phyloP scores from a whole-genome alignment of 2,888 invertebrate genomes.

The Amiota communis region DNA sequence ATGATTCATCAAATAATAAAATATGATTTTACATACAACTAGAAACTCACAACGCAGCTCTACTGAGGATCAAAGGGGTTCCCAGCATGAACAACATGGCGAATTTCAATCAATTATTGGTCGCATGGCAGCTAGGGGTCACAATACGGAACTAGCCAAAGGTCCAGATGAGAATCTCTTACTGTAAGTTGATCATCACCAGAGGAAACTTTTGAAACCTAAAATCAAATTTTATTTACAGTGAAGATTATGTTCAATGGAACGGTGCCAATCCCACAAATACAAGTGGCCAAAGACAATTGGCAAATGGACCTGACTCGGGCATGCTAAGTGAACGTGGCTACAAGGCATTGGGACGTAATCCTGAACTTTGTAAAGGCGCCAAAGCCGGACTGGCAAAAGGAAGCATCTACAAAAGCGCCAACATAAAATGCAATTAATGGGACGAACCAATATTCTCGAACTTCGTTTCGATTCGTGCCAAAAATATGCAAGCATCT shows the following conservation, averaged over 20 bases:
- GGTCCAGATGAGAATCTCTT: slow-evolving; percentile 86
- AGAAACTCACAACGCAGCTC: slow-evolving; percentile 61
- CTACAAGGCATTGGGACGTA: slow-evolving; percentile 79
- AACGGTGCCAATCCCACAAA: slow-evolving; percentile 83
- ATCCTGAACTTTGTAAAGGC: slow-evolving; percentile 81
- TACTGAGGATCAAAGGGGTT: slow-evolving; percentile 45
- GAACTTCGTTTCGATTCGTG: slow-evolving; percentile 38
- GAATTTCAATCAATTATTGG: slow-evolving; percentile 71
- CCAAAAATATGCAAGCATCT: slow-evolving; percentile 53
- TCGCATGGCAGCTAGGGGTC: slow-evolving; percentile 76
- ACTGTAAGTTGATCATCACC: slow-evolving; percentile 77
- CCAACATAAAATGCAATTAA: slow-evolving; percentile 73
- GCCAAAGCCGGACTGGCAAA: slow-evolving; percentile 82
- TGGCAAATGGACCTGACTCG: slow-evolving; percentile 77
- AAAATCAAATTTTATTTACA: slow-evolving; percentile 62
- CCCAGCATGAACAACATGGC: slow-evolving; percentile 48
- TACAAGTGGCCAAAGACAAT: slow-evolving; percentile 73
- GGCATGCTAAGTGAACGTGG: slow-evolving; percentile 72
- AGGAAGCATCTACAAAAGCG: slow-evolving; percentile 80
- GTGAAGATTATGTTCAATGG: slow-evolving; percentile 88
- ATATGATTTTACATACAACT: neutral
- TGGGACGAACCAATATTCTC: neutral
- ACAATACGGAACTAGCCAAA: slow-evolving; percentile 81
- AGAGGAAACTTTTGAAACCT: neutral
- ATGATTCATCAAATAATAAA: neutral